Base-by-base conservation (phyloP, 2,113 vertebrate species). In the Rhabdomys dilectus region DNA sequence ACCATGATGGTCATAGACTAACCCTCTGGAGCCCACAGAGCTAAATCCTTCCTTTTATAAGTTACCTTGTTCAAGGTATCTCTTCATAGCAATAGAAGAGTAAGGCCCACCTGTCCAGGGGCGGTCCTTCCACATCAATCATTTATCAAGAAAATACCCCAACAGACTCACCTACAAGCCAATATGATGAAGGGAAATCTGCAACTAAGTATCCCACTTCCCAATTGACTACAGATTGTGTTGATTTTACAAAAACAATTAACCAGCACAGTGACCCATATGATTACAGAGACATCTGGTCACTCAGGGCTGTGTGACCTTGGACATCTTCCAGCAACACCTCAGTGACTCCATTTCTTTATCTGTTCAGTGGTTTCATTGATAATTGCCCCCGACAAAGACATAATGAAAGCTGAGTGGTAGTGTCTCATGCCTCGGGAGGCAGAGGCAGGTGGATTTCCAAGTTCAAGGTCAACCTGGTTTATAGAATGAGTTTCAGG, bases 251-350 rank as follows among this genome's bases (percentile, higher is more conserved):
- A 73, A n/a, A 39, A 39, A 66, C 4, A 66, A 66, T 64, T 73
- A 75, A 75, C 72, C n/a, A 75, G 39, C n/a, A 75, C 4, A 42
- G 21, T 39, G 19, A 10, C 42, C 39, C 21, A 36, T 66, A 26
- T 72, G 81, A 90, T 77, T 58, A 53, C 48, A 48, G 39, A 92
- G 42, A 87, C 29, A 51, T 42, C 45, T 45, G 66, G 17, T 53
- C 22, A 80, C 78, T 88, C 90, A 91, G 42, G 87, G 42, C 51
- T 90, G 4, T 94, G 90, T 90, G 88, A 93, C 39, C 42, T 24
- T 78, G 81, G 31, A 21, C 34, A 82, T 56, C 68, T 95, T n/a
- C 75, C 51, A 48, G 70, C 91, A 84, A 78, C 45, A 21, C 92
- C 42, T 82, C 39, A 34, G 62, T 64, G 88, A 78, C 48, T 93